Evolutionary conservation across 2,113 vertebrate species (phyloP).

Genomic region (Tyto alba): DNA sequence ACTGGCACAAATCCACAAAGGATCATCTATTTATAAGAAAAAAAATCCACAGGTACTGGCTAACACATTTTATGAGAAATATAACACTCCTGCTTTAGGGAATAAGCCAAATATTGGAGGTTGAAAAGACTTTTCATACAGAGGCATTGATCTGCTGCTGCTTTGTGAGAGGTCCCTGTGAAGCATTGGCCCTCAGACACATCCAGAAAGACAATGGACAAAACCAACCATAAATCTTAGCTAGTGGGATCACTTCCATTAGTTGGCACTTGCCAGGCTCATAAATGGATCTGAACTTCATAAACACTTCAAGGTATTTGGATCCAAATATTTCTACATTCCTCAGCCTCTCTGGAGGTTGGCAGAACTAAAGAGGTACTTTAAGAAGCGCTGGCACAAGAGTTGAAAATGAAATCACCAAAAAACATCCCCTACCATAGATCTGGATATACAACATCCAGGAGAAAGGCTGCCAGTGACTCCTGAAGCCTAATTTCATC

Average conservation of each 20-base stretch:
- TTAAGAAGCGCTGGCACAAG: not conserved
- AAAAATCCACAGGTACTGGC: not conserved
- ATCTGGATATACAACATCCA: not conserved
- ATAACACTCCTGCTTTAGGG: not conserved
- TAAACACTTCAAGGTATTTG: not conserved
- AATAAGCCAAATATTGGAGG: constrained; percentile 4
- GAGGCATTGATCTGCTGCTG: not conserved
- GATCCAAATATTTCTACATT: not conserved
- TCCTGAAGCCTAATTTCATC: constrained; percentile 47
- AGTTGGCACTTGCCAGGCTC: not conserved
- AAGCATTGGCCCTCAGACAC: not conserved
- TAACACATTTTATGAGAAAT: constrained; percentile 22
- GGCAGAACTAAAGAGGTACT: not conserved
- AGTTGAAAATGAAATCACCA: not conserved
- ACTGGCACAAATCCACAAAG: not conserved
- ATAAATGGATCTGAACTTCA: not conserved
- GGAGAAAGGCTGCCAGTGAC: not conserved
- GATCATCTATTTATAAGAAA: constrained; percentile 10
- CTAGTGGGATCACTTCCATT: not conserved
- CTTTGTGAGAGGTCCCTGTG: not conserved
- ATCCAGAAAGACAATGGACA: not conserved
- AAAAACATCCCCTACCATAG: not conserved
- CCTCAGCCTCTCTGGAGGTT: not conserved
- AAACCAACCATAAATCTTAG: not conserved
- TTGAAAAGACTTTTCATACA: not conserved